Conservation (phyloP, 2,888 invertebrate species). For the Invenusta paracnida region DNA sequence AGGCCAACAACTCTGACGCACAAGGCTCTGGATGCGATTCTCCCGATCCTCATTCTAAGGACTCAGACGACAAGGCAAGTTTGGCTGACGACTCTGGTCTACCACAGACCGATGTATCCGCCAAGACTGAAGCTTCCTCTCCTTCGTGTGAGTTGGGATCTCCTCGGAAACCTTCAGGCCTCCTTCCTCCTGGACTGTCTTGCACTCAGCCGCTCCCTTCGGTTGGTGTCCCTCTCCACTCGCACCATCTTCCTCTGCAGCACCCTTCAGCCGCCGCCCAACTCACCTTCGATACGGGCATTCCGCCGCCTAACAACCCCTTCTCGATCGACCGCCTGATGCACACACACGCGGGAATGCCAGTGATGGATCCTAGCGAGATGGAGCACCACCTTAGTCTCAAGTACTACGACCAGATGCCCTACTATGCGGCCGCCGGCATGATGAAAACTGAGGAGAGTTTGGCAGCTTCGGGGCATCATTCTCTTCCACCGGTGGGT, state of each 20-base stretch:
- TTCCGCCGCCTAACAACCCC: constrained; percentile 30
- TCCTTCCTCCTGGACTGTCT: neutral
- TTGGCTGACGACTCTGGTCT: neutral
- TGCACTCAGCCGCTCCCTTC: neutral
- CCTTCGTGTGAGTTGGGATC: neutral
- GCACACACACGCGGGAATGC: constrained; percentile 24
- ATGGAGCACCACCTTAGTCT: constrained; percentile 6
- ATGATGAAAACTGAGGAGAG: constrained; percentile 35
- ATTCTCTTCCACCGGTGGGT: neutral
- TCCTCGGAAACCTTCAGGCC: neutral
- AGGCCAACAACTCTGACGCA: neutral
- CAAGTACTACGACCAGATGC: constrained; percentile 15
- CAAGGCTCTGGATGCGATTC: neutral
- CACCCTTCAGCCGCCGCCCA: constrained; percentile 1
- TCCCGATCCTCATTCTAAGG: neutral
- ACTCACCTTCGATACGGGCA: constrained; percentile 33
- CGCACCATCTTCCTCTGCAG: neutral
- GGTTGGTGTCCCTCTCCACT: neutral
- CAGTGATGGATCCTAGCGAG: neutral
- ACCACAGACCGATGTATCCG: neutral
- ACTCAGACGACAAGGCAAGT: neutral
- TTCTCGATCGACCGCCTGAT: constrained; percentile 38
- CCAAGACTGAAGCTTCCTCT: neutral
- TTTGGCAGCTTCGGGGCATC: neutral
- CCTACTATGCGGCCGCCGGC: constrained; percentile 16